A percentile compares a stretch with the other conserved stretches of the same genome.
These are phyloP conservation scores for Spea hammondii DNA, from an alignment of 2,797 vertebrate genomes.

Conservation along the genomic window DNA sequence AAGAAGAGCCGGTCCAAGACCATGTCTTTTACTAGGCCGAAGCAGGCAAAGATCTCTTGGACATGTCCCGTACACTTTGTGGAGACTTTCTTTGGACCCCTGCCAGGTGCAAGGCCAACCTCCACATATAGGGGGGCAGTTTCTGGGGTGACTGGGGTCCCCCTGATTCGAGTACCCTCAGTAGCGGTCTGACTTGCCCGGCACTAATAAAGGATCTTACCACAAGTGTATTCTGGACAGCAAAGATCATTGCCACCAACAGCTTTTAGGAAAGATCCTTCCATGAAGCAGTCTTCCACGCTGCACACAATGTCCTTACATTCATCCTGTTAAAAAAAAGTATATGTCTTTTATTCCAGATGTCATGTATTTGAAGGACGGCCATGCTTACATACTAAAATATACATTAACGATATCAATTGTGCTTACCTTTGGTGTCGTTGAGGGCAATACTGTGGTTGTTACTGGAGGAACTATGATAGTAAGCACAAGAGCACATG, in stretches of 20 bases:
- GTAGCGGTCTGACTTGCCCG: too few species aligned
- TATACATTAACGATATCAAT: neutral
- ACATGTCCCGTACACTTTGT: too few species aligned
- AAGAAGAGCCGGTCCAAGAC: too few species aligned
- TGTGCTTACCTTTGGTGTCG: constrained; percentile 1
- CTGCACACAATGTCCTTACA: neutral
- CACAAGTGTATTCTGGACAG: constrained; percentile 11
- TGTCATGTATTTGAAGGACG: neutral
- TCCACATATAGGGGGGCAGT: too few species aligned
- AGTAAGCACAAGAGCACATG: neutral
- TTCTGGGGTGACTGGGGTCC: too few species aligned
- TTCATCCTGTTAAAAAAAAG: neutral
- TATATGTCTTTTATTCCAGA: neutral
- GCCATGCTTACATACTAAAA: too few species aligned
- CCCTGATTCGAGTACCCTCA: too few species aligned
- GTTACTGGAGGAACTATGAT: neutral
- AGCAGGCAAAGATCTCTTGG: too few species aligned
- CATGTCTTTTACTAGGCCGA: too few species aligned
- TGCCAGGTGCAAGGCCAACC: too few species aligned
- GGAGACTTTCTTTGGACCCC: too few species aligned
- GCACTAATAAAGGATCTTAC: constrained; percentile 1
- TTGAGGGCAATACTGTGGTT: neutral
- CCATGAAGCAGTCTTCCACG: neutral
- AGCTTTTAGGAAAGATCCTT: neutral
- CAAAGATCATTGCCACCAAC: neutral